Percentiles rank a stretch among this genome's conserved stretches.
Evolutionary conservation across 2,113 vertebrate species (phyloP).

Genomic region (Tragelaphus scriptus): DNA sequence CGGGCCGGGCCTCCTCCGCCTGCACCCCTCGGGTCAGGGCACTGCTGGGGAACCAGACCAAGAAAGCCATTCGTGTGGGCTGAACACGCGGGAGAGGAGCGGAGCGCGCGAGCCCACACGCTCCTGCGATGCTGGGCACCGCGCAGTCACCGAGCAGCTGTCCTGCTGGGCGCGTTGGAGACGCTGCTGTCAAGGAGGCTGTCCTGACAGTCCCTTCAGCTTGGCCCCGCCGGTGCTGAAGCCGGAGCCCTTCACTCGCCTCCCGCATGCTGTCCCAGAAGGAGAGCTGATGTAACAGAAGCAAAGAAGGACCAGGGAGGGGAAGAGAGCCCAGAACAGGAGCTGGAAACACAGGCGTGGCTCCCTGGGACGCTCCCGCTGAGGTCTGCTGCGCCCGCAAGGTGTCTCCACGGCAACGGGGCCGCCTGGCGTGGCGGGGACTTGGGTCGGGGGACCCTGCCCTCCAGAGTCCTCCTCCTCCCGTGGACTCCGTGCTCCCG

Average conservation of each 20-base stretch:
- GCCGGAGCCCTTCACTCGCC: background rate
- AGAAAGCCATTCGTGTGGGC: accelerated
- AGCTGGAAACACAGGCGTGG: background rate
- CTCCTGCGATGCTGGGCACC: background rate
- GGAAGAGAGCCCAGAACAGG: background rate
- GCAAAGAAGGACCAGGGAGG: background rate
- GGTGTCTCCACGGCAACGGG: background rate
- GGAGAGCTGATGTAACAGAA: background rate
- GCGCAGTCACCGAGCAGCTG: accelerated
- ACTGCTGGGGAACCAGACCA: too few relatives aligned
- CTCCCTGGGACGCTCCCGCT: background rate
- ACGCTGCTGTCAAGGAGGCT: accelerated
- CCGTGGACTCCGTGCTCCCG: accelerated
- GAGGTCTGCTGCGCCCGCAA: background rate
- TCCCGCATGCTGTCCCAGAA: background rate
- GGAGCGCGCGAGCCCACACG: accelerated
- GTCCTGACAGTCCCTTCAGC: too few relatives aligned
- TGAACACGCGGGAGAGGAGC: accelerated
- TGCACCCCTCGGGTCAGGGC: accelerated
- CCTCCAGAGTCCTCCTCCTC: background rate
- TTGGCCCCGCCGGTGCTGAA: accelerated
- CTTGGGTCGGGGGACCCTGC: background rate
- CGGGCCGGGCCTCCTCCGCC: background rate
- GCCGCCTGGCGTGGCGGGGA: accelerated
- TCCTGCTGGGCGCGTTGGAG: accelerated